Conservation (phyloP, 2,797 vertebrate species). For the Rhyacichthys aspro region DNA sequence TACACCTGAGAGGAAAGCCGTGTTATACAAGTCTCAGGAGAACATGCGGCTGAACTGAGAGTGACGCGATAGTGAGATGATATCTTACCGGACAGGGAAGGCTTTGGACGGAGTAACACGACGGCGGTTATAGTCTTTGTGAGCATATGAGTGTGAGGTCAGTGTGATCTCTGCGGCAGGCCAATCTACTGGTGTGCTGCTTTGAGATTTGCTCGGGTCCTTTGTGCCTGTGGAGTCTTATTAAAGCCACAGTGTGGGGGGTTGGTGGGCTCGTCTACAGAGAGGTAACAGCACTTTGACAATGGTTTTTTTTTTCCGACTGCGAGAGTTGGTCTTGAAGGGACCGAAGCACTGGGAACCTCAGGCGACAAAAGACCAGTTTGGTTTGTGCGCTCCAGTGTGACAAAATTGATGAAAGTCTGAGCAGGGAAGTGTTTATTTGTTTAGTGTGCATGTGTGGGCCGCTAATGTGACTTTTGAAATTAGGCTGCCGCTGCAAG, state of each 20-base stretch:
- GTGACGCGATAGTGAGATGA: conserved; percentile 21
- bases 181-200: conserved; percentile 36
- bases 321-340: conserved; percentile 58
- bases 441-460: conserved; percentile 24
- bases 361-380: conserved; percentile 47
- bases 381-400: conserved; percentile 17
- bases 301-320: conserved; percentile 13
- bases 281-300: conserved; percentile 38
- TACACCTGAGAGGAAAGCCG: conserved; percentile 10
- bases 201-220: conserved; percentile 44
- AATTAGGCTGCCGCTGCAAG: conserved; percentile 61
- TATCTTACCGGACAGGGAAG: conserved; percentile 7
- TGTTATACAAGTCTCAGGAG: conserved; percentile 17
- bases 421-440: conserved; percentile 30
- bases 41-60: conserved; percentile 7
- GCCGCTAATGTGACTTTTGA: conserved; percentile 52
- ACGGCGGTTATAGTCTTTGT: neutral
- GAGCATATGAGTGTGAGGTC: conserved; percentile 32
- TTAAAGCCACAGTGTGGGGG: conserved; percentile 54
- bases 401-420: conserved; percentile 41
- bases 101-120: conserved; percentile 22
- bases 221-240: conserved; percentile 56
- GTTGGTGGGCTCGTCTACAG: conserved; percentile 52
- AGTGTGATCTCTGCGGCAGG: conserved; percentile 30
- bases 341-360: conserved; percentile 50